A percentile compares a stretch with the other conserved stretches of the same genome.
phyloP scores from a whole-genome alignment of 2,888 invertebrate species.

The Elysia crispata region DNA sequence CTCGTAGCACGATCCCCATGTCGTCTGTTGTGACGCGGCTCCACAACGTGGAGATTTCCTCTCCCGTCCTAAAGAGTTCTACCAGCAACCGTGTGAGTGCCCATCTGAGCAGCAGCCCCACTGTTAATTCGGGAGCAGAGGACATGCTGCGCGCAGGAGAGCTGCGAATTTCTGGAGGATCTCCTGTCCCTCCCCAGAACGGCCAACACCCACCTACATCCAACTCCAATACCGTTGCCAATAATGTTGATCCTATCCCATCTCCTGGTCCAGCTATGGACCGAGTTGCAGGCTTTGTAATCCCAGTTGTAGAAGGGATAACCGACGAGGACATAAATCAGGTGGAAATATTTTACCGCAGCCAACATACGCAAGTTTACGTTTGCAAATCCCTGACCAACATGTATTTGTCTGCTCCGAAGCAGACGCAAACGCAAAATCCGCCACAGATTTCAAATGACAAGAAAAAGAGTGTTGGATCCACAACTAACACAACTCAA shows the following conservation, averaged over 20 bases:
- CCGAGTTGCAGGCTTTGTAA: conserved; percentile 27
- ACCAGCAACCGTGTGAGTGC: conserved; percentile 39
- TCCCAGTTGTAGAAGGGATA: conserved; percentile 63
- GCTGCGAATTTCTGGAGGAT: conserved; percentile 54
- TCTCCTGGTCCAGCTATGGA: conserved; percentile 55
- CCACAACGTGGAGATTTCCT: conserved; percentile 19
- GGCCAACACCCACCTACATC: background rate
- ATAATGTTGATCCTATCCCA: background rate
- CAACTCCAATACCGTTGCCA: conserved; percentile 16
- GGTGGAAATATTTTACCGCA: conserved; percentile 79
- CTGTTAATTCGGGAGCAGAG: background rate
- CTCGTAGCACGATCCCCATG: too few species aligned
- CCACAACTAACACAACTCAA: background rate
- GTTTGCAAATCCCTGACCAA: conserved; percentile 86
- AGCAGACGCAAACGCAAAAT: conserved; percentile 41
- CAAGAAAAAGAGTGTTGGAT: conserved; percentile 23
- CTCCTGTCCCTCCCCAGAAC: conserved; percentile 52
- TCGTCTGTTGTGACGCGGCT: too few species aligned
- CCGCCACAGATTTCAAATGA: background rate
- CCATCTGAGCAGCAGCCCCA: background rate
- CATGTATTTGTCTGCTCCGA: conserved; percentile 75
- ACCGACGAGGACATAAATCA: conserved; percentile 73
- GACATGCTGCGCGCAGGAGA: background rate
- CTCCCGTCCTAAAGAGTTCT: conserved; percentile 38
- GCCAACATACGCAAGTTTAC: conserved; percentile 87